Conservation (phyloP, 2,797 vertebrate species). For the Arctocebus calabarensis region DNA sequence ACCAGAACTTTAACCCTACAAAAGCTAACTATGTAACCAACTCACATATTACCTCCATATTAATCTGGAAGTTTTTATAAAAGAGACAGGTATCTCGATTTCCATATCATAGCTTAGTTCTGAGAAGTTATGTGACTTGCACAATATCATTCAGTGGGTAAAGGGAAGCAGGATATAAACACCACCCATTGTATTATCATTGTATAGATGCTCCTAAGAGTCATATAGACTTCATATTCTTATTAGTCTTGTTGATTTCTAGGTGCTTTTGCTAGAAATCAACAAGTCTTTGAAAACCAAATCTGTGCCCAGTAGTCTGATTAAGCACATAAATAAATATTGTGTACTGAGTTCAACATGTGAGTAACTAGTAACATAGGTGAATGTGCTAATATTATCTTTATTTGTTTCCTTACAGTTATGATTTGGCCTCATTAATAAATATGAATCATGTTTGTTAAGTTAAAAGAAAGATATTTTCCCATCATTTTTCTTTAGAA, state of each 20-base stretch:
- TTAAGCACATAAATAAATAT: slow-evolving; percentile 29
- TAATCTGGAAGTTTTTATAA: too few relatives aligned
- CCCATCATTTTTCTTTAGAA: slow-evolving; percentile 5
- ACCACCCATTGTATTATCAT: background rate
- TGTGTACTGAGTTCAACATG: background rate
- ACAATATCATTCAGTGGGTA: background rate
- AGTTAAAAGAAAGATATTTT: background rate
- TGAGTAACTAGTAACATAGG: background rate
- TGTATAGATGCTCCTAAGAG: background rate
- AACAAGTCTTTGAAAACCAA: background rate
- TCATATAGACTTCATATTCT: background rate
- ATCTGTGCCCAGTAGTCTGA: background rate
- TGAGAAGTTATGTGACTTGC: background rate
- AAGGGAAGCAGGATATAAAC: background rate
- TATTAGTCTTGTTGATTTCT: slow-evolving; percentile 17
- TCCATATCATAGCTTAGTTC: background rate
- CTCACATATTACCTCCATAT: too few relatives aligned
- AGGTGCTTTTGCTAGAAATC: background rate
- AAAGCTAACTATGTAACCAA: too few relatives aligned
- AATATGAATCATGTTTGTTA: slow-evolving; percentile 22
- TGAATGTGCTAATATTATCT: background rate
- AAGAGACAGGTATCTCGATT: background rate
- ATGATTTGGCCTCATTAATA: slow-evolving; percentile 1
- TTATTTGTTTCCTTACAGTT: slow-evolving; percentile 33
- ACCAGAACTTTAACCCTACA: too few relatives aligned